phyloP scores from a whole-genome alignment of 2,113 vertebrate genomes.

The Paraplagusia blochii region DNA sequence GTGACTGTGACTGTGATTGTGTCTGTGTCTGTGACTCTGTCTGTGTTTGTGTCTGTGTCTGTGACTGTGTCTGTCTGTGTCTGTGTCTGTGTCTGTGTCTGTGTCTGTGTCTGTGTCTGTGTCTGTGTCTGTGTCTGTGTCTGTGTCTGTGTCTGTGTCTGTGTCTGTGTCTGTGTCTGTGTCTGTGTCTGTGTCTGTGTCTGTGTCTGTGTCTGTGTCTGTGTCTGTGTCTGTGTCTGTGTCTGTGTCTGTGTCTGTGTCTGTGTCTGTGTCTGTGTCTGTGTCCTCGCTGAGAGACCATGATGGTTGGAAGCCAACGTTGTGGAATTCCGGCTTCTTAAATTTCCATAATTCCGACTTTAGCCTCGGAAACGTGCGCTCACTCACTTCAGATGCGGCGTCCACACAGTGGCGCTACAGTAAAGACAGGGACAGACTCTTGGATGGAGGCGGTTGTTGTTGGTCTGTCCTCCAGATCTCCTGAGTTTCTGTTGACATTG shows the following conservation, averaged over 20 bases:
- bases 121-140: conserved; percentile 25
- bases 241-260: conserved; percentile 17
- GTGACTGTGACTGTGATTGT: conserved; percentile 40
- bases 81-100: conserved; percentile 20
- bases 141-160: conserved; percentile 36
- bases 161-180: conserved; percentile 37
- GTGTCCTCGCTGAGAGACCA: conserved; percentile 54
- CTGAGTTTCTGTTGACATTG: conserved; percentile 50
- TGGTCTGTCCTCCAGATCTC: conserved; percentile 26
- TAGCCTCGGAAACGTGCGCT: conserved; percentile 23
- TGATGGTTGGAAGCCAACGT: conserved; percentile 51
- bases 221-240: conserved; percentile 32
- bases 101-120: conserved; percentile 40
- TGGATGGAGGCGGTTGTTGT: conserved; percentile 14
- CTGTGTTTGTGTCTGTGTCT: conserved; percentile 47
- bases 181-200: conserved; percentile 31
- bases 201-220: conserved; percentile 42
- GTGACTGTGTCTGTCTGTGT: no score
- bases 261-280: conserved; percentile 29
- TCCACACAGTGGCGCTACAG: background rate
- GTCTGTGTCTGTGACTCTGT: conserved; percentile 22
- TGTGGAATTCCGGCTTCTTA: conserved; percentile 61
- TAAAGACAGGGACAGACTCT: conserved; percentile 16
- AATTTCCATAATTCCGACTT: conserved; percentile 58
- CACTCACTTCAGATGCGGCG: conserved; percentile 30